phyloP scores from a whole-genome alignment of 64 coral and sea anemone species.

The Dendronephthya gigantea region DNA sequence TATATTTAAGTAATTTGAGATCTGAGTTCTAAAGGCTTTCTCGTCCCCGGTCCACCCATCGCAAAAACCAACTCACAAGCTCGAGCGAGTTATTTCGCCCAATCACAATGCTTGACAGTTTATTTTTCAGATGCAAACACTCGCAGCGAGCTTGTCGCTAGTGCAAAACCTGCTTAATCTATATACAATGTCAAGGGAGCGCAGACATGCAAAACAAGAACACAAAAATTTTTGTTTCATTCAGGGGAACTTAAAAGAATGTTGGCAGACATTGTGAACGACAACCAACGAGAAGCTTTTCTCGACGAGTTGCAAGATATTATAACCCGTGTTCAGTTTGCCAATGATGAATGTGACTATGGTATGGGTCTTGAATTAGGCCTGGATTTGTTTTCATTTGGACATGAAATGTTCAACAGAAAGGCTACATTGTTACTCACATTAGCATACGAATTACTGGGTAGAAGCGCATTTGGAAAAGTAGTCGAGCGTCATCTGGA shows the following conservation, averaged over 20 bases:
- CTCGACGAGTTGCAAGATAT: slow-evolving; percentile 88
- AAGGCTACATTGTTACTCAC: slow-evolving; percentile 62
- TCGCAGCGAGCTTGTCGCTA: too few species aligned
- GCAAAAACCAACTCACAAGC: too few species aligned
- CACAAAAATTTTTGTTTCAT: background rate
- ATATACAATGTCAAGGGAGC: too few species aligned
- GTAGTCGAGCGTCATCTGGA: slow-evolving; percentile 64
- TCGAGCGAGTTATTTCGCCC: too few species aligned
- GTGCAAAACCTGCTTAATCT: too few species aligned
- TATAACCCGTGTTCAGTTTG: slow-evolving; percentile 91
- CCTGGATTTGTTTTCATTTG: slow-evolving; percentile 89
- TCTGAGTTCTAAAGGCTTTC: too few species aligned
- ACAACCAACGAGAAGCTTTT: slow-evolving; percentile 48
- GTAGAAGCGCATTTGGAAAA: slow-evolving; percentile 49
- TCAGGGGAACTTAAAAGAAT: slow-evolving; percentile 62
- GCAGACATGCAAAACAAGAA: too few species aligned
- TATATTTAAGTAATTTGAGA: too few species aligned
- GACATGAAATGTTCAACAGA: slow-evolving; percentile 58
- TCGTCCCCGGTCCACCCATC: too few species aligned
- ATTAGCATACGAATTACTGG: slow-evolving; percentile 62
- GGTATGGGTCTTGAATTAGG: slow-evolving; percentile 92
- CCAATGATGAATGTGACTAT: slow-evolving; percentile 96
- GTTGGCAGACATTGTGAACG: slow-evolving; percentile 54
- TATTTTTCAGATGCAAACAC: too few species aligned
- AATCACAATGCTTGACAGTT: too few species aligned